Conservation (phyloP, 2,888 invertebrate species). For the Colostygia pectinataria region DNA sequence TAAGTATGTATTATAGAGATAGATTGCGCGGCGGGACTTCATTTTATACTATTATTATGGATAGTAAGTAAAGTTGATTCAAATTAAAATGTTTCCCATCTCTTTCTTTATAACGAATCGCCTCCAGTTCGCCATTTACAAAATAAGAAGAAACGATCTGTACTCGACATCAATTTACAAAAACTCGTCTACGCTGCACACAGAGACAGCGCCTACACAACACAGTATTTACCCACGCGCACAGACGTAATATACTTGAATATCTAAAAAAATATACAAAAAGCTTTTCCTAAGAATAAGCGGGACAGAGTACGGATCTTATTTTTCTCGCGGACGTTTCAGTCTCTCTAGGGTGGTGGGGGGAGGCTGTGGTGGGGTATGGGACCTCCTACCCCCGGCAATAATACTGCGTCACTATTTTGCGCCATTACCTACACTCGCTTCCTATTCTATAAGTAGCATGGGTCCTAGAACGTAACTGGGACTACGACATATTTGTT, state of each 20-base stretch:
- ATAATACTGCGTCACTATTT: conserved; percentile 85
- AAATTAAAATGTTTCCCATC: background rate
- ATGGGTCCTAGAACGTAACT: conserved; percentile 63
- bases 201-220: conserved; percentile 42
- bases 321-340: conserved; percentile 84
- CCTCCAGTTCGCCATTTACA: conserved; percentile 12
- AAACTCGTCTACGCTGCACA: conserved; percentile 52
- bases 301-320: conserved; percentile 81
- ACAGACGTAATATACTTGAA: conserved; percentile 60
- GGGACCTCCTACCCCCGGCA: conserved; percentile 72
- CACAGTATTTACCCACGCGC: conserved; percentile 66
- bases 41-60: too few relatives aligned
- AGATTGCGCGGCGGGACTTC: too few relatives aligned
- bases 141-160: conserved; percentile 38
- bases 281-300: conserved; percentile 80
- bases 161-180: conserved; percentile 48
- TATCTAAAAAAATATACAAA: conserved; percentile 76
- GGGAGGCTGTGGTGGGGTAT: conserved; percentile 49
- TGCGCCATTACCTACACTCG: conserved; percentile 84
- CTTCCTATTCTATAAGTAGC: conserved; percentile 83
- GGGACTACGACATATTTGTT: background rate
- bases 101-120: conserved; percentile 14
- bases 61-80: too few relatives aligned
- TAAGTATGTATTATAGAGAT: too few relatives aligned
- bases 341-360: conserved; percentile 70